A percentile compares a stretch with the other conserved stretches of the same genome.
Conservation (phyloP, 2,888 invertebrate genomes). For the Taphrorychus bicolor region DNA sequence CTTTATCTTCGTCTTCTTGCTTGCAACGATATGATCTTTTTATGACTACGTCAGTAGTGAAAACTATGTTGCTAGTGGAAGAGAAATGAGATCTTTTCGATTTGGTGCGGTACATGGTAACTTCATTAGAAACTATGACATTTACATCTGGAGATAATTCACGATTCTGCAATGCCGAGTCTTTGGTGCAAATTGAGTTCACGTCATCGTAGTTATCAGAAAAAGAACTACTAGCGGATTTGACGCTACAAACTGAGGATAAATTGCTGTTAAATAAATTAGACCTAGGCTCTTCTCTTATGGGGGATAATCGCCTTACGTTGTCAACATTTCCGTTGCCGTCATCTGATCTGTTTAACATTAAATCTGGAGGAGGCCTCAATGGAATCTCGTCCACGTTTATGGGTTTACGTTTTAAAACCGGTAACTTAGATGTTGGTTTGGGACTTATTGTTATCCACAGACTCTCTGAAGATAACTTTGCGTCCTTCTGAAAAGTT, state of each 20-base stretch:
- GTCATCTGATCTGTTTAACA: not conserved
- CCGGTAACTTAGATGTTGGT: conserved; percentile 17
- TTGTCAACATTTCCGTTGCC: not conserved
- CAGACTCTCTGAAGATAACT: conserved; percentile 52
- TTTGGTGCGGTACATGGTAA: conserved; percentile 50
- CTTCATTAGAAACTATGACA: conserved; percentile 48
- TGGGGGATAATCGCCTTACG: conserved; percentile 46
- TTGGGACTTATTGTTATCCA: conserved; percentile 54
- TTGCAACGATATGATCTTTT: no score
- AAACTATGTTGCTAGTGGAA: conserved; percentile 44
- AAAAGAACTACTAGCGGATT: not conserved
- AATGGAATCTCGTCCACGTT: conserved; percentile 57
- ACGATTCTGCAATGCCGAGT: not conserved
- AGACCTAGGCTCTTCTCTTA: conserved; percentile 52
- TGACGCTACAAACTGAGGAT: not conserved
- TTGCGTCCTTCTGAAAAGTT: conserved; percentile 49
- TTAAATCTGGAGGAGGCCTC: conserved; percentile 50
- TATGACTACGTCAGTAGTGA: conserved; percentile 47
- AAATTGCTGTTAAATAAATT: conserved; percentile 45
- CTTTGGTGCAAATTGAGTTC: not conserved
- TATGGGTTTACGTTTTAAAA: conserved; percentile 23
- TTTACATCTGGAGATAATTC: not conserved
- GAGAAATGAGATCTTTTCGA: conserved; percentile 40
- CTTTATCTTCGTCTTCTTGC: conserved; percentile 46
- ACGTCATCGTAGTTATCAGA: not conserved